phyloP scores from a whole-genome alignment of 2,888 invertebrate species.

The Tholera decimalis region DNA sequence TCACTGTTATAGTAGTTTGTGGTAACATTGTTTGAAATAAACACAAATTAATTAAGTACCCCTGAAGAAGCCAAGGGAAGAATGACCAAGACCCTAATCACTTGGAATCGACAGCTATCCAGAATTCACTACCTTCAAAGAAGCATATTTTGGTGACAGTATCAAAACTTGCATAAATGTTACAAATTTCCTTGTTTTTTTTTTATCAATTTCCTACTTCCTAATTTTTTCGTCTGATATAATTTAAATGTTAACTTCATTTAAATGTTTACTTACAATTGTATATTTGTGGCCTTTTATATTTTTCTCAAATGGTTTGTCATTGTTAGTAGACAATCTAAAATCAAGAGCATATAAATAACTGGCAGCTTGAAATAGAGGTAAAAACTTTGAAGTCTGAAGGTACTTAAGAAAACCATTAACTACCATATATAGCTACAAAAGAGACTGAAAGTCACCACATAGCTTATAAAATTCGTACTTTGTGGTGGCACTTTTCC shows the following conservation, averaged over 20 bases:
- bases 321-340: neutral
- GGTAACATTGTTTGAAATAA: conserved; percentile 36
- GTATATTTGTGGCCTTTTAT: neutral
- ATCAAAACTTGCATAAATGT: conserved; percentile 32
- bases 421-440: conserved; percentile 14
- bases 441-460: conserved; percentile 48
- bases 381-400: conserved; percentile 15
- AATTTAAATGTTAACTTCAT: conserved; percentile 5
- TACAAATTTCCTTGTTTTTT: conserved; percentile 30
- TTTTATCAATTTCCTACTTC: conserved; percentile 40
- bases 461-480: conserved; percentile 35
- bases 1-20: conserved; percentile 33
- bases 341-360: neutral
- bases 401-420: conserved; percentile 48
- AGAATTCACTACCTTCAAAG: conserved; percentile 19
- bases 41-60: conserved; percentile 40
- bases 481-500: conserved; percentile 67
- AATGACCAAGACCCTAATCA: conserved; percentile 42
- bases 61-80: conserved; percentile 30
- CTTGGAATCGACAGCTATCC: conserved; percentile 29
- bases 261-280: neutral
- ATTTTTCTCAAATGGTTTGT: neutral
- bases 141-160: conserved; percentile 15
- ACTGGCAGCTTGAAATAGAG: neutral
- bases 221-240: conserved; percentile 7